Evolutionary conservation across 2,888 invertebrate species (phyloP), one percentile per base, ranked within the genome.

Genomic region (Tridacna crocea): DNA sequence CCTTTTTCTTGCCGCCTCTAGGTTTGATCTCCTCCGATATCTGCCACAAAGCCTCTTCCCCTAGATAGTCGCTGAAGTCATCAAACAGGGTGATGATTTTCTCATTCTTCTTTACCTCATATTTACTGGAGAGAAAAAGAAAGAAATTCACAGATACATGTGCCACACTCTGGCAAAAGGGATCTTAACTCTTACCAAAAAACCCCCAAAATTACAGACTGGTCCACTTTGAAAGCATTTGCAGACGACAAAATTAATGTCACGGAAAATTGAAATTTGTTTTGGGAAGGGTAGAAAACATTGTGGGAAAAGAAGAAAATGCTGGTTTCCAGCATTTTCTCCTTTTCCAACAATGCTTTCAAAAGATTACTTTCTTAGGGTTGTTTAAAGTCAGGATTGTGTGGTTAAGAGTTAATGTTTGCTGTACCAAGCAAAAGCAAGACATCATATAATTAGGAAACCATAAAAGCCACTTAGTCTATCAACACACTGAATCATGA

Each of bases 21-120:
- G 99, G 99, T 95, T 99, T 99, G 91, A 99, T 98, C 88, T 96
- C 97, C 95, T 99, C 98, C 0, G 99, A 99, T 92, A 99, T 97
- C 95, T 98, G 98, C 99, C 99, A 99, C 96, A 99, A 97, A 80
- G 98, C 97, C 95, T 99, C 99, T 95, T 99, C 99, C 94, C 97
- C 97, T 91, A 99, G 96, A 94, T 97, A 97, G 95, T 99, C 97
- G 94, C 98, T 98, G 95, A 99, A 99, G 95, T 98, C 98, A 95
- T 98, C 98, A 96, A 99, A 99, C 96, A 98, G 98, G 89, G 97
- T 96, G 91, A 99, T 97, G 89, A 99, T 98, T 90, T 97, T 97
- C 94, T 99, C 98, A 95, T 98, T 98, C 94, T 97, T 97, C 95
- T 98, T 97, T 95, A 98, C 98, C 92, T 96, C 96, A 96, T 99